phyloP scores from a whole-genome alignment of 2,113 vertebrate genomes.

The Daubentonia madagascariensis region DNA sequence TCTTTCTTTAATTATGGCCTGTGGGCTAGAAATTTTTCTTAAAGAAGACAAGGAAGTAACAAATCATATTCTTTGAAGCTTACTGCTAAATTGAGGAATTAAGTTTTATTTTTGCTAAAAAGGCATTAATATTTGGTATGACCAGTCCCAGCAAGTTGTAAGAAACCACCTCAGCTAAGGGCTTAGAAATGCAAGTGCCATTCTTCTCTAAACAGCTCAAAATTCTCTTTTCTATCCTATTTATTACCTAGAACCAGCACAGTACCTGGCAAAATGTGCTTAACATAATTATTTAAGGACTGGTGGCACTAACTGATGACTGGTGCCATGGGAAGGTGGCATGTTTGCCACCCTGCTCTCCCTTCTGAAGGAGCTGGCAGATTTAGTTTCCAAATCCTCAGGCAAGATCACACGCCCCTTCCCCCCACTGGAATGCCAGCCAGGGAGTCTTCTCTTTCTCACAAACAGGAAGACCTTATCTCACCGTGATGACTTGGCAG shows the following conservation, averaged over 20 bases:
- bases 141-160: not conserved
- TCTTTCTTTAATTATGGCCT: conserved; percentile 1
- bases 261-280: not conserved
- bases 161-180: not conserved
- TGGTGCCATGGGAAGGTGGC: not conserved
- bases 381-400: not conserved
- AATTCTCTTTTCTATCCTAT: not conserved
- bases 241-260: not conserved
- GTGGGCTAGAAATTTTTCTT: not conserved
- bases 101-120: not conserved
- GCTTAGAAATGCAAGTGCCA: not conserved
- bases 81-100: not conserved
- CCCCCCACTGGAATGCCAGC: not conserved
- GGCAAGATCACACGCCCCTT: not conserved
- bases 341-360: not conserved
- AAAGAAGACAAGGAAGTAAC: not conserved
- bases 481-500: not conserved
- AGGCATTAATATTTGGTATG: not conserved
- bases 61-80: not conserved
- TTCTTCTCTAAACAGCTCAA: conserved; percentile 12
- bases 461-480: not conserved
- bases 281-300: not conserved
- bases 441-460: not conserved
- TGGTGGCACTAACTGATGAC: not conserved
- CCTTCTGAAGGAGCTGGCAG: not conserved